These are phyloP conservation scores for Rissa tridactyla DNA, from an alignment of 2,113 vertebrate species.

Conservation along the genomic window DNA sequence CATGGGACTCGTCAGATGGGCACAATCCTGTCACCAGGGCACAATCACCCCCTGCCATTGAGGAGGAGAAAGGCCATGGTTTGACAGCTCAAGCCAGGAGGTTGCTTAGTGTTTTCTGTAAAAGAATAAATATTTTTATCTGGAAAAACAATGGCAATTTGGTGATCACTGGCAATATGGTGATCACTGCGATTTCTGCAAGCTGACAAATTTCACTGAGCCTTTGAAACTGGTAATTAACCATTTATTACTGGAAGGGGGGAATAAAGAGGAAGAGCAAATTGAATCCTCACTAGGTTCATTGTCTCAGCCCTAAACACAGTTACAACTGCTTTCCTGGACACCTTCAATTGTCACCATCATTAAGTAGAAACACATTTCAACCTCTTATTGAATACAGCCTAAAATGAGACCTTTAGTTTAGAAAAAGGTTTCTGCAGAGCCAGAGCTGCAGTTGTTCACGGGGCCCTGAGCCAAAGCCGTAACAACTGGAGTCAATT, in stretches of 20 bases:
- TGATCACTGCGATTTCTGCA: not conserved
- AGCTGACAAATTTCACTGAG: not conserved
- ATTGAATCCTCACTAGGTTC: conserved; percentile 29
- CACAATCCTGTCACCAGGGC: not conserved
- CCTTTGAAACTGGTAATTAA: conserved; percentile 17
- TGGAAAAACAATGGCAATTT: not conserved
- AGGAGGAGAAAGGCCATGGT: not conserved
- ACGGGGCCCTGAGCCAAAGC: not conserved
- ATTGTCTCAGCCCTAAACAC: conserved; percentile 21
- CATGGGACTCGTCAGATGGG: not conserved
- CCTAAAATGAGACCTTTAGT: not conserved
- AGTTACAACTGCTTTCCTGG: not conserved
- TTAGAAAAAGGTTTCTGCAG: not conserved
- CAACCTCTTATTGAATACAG: not conserved
- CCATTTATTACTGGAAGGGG: not conserved
- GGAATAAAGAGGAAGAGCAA: conserved; percentile 5
- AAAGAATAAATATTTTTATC: not conserved
- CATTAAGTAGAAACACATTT: conserved; percentile 15
- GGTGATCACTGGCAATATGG: not conserved
- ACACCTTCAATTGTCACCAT: conserved; percentile 32
- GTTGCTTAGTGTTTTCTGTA: not conserved
- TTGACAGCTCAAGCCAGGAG: not conserved
- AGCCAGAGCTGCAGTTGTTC: not conserved
- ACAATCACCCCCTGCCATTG: accelerated
- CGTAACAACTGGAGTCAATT: not conserved